Conservation (phyloP, 2,113 vertebrate species). For the Coregonus clupeaformis region DNA sequence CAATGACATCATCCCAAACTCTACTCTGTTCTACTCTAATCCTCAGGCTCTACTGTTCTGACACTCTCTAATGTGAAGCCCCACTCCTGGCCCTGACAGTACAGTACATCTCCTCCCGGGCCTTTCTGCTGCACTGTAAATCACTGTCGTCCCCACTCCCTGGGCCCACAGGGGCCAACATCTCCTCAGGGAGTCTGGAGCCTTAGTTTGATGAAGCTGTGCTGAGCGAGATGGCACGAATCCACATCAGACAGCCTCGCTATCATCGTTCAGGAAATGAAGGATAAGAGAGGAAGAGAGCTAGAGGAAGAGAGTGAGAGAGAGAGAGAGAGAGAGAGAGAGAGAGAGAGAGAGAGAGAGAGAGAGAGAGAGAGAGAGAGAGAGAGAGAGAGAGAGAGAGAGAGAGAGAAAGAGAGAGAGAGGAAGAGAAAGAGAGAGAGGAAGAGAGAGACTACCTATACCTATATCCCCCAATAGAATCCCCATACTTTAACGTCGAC, state of each 20-base stretch:
- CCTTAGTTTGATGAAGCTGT: slow-evolving; percentile 39
- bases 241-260: slow-evolving; percentile 21
- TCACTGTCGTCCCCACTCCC: neutral
- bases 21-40: neutral
- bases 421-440: neutral
- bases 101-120: slow-evolving; percentile 12
- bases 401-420: too few relatives aligned
- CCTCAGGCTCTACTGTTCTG: neutral
- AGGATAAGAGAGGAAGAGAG: neutral
- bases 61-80: neutral
- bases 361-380: too few relatives aligned
- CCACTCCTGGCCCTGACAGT: neutral
- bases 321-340: neutral
- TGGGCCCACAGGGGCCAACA: neutral
- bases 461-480: too few relatives aligned
- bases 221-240: slow-evolving; percentile 16
- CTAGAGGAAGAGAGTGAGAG: neutral
- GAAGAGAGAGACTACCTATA: too few relatives aligned
- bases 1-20: neutral
- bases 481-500: too few relatives aligned
- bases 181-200: slow-evolving; percentile 7
- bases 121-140: slow-evolving; percentile 28
- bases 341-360: too few relatives aligned
- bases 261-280: slow-evolving; percentile 3
- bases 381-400: too few relatives aligned